These are phyloP conservation scores for Andricus grossulariae DNA, from an alignment of 1,140 invertebrate species.

Conservation along the genomic window DNA sequence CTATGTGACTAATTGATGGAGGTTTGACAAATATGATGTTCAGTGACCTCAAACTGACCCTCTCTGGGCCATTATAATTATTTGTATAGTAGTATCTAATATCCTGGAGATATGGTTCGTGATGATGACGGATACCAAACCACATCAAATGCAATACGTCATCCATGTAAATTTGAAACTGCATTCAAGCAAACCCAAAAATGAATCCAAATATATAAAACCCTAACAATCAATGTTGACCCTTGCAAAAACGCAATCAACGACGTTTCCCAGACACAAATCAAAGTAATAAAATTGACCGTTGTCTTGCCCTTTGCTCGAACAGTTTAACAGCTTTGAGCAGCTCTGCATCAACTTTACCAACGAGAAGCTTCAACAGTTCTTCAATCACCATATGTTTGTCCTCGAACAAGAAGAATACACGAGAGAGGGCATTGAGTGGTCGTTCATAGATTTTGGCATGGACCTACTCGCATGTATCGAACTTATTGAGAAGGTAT, in stretches of 20 bases:
- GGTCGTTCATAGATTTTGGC: slow-evolving; percentile 98
- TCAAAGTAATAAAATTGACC: slow-evolving; percentile 60
- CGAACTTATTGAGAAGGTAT: slow-evolving; percentile 98
- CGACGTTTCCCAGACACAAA: slow-evolving; percentile 22
- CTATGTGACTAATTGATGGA: background rate
- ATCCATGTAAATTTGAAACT: slow-evolving; percentile 3
- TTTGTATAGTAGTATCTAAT: no score
- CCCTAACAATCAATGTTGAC: slow-evolving; percentile 43
- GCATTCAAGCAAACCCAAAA: slow-evolving; percentile 36
- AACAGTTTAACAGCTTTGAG: slow-evolving; percentile 97
- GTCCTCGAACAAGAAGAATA: slow-evolving; percentile 98
- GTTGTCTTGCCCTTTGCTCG: slow-evolving; percentile 66
- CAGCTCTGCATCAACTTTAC: slow-evolving; percentile 99
- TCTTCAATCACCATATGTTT: slow-evolving; percentile 99
- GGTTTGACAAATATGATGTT: no score
- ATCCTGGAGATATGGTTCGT: no score
- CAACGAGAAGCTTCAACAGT: slow-evolving; percentile 97
- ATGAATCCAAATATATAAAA: slow-evolving; percentile 29
- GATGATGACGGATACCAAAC: no score
- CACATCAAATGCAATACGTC: no score
- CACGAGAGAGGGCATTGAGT: slow-evolving; percentile 95
- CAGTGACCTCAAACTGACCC: no score
- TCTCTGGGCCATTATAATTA: no score
- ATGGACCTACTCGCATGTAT: slow-evolving; percentile 98
- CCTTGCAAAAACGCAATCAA: slow-evolving; percentile 41